Conservation (phyloP, 2,888 invertebrate species). For the Leucophenga montana region DNA sequence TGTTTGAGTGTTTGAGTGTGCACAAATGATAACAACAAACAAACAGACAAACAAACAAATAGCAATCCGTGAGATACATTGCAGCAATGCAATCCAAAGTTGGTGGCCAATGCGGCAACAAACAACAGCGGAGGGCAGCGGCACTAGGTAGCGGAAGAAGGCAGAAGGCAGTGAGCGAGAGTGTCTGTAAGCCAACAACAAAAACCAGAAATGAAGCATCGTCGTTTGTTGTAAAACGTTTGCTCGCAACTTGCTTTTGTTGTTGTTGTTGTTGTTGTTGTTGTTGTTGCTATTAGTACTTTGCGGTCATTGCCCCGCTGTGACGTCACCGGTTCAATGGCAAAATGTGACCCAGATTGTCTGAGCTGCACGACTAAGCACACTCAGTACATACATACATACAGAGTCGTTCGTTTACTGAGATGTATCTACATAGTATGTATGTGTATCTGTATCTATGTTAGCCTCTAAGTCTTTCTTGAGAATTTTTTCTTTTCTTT, state of each 20-base stretch:
- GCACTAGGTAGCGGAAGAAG: neutral
- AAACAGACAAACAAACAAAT: slow-evolving; percentile 65
- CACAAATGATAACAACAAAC: slow-evolving; percentile 37
- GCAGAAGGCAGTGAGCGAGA: slow-evolving; percentile 9
- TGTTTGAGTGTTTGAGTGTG: neutral
- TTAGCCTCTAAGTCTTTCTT: slow-evolving; percentile 22
- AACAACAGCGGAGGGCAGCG: slow-evolving; percentile 20
- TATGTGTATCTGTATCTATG: slow-evolving; percentile 33
- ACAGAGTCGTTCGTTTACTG: slow-evolving; percentile 31
- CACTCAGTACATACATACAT: slow-evolving; percentile 26
- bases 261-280: slow-evolving; percentile 50
- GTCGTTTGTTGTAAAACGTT: slow-evolving; percentile 64
- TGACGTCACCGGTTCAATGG: slow-evolving; percentile 74
- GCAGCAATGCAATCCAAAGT: slow-evolving; percentile 30
- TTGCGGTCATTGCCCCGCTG: slow-evolving; percentile 70
- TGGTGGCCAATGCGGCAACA: slow-evolving; percentile 35
- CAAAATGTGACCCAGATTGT: slow-evolving; percentile 74
- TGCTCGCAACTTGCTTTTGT: slow-evolving; percentile 52
- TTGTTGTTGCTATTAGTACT: slow-evolving; percentile 60
- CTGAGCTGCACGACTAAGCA: slow-evolving; percentile 70
- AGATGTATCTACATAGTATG: slow-evolving; percentile 27
- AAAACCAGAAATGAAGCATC: slow-evolving; percentile 63
- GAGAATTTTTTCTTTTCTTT: neutral
- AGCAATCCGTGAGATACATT: slow-evolving; percentile 27
- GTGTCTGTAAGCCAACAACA: slow-evolving; percentile 24